A percentile compares a stretch with the other conserved stretches of the same genome.
Conservation (phyloP, 2,797 vertebrate species). For the Melanotaenia pygmaea region DNA sequence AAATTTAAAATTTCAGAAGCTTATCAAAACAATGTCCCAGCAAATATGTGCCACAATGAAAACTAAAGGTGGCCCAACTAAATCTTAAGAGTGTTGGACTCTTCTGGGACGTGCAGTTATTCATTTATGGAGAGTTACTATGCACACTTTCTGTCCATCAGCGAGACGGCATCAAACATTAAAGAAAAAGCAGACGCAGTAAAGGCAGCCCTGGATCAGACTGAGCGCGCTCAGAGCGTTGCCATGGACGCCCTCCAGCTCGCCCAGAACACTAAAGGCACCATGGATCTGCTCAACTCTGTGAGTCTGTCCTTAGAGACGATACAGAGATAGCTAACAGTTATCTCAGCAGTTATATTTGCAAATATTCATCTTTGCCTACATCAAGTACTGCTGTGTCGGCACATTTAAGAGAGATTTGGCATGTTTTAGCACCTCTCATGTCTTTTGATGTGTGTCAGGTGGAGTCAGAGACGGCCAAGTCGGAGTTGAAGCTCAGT, state of each 20-base stretch:
- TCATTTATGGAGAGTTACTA: neutral
- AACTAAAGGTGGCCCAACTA: too few relatives aligned
- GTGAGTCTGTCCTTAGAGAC: conserved; percentile 77
- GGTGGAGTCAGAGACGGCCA: conserved; percentile 91
- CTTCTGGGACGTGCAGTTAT: neutral
- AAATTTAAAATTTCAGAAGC: too few relatives aligned
- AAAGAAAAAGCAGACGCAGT: conserved; percentile 85
- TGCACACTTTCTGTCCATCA: conserved; percentile 51
- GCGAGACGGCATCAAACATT: conserved; percentile 85
- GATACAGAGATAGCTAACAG: neutral
- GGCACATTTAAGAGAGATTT: too few relatives aligned
- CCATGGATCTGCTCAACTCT: conserved; percentile 85
- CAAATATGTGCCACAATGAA: too few relatives aligned
- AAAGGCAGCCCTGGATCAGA: conserved; percentile 87
- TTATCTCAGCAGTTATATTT: too few relatives aligned
- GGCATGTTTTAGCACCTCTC: neutral
- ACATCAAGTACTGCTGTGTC: too few relatives aligned
- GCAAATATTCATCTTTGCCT: too few relatives aligned
- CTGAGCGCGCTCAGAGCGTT: conserved; percentile 86
- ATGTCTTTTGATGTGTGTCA: conserved; percentile 53
- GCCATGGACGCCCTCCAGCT: conserved; percentile 87
- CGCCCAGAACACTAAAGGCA: conserved; percentile 86
- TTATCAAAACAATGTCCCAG: too few relatives aligned
- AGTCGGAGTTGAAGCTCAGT: conserved; percentile 88
- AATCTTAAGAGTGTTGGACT: too few relatives aligned